Base-by-base conservation (phyloP, 1,140 invertebrate genomes). In the Achatina immaculata region DNA sequence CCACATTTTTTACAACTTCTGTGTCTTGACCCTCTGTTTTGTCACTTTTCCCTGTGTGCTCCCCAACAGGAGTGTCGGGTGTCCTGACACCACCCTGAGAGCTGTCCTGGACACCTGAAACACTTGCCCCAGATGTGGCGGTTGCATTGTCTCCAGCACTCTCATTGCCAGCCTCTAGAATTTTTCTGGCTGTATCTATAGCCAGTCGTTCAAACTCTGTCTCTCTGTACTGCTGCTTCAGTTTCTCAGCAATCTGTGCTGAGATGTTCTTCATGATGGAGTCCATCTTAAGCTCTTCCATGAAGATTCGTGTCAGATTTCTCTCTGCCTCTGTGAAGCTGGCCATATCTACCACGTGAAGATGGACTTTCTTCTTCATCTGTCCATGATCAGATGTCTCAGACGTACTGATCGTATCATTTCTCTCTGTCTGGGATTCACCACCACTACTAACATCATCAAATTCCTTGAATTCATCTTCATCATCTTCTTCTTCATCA, bases 161-260 rank as follows among this genome's bases (percentile, higher is more conserved):
- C 14, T 55, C 28, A 11, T 43, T n/a, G 1, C 77, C 51, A 42
- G 77, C 65, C 7, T 6, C 58, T 21, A 34, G 24, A 21, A 48
- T 68, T 38, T 71, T 79, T 42, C 38, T 78, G 28, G 48, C 62
- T 16, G 43, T 40, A n/a, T 71, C 43, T 6, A 45, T 71, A 24
- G 75, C 75, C 42, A 79, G 48, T 14, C 34, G 9, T 43, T 79
- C 66, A 40, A 48, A 51, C n/a, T 79, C 38, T 28, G 62, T 51
- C 16, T 69, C 77, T 43, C 48, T 79, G 28, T 62, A 79, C 40
- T 74, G 43, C 34, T 19, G 24, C 45, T 31, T 68, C 58, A 81
- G 2, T 58, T 43, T 36, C 7, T 31, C 14, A 34, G 69, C 79
- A 21, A 58, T 45, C 14, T 66, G 68, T 19, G 42, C 38, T 16